Percentiles rank a stretch among this genome's conserved stretches.
Evolutionary conservation across 2,113 vertebrate species (phyloP).

Genomic region (Eidolon helvum): DNA sequence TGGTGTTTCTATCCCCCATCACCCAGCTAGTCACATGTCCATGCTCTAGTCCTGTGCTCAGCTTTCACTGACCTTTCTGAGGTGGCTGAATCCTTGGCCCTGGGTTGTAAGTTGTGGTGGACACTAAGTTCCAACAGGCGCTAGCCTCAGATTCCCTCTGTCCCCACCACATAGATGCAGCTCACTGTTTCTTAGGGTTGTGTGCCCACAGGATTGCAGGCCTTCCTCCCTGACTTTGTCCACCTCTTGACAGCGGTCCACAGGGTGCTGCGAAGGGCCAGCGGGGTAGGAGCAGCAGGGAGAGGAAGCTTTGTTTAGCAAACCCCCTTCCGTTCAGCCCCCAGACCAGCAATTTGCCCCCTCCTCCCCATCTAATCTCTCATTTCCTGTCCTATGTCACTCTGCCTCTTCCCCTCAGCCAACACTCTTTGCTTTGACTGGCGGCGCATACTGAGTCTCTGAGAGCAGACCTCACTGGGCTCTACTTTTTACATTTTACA

Average conservation of each 20-base stretch:
- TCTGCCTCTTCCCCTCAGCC: background rate
- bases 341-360: background rate
- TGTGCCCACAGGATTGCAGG: slow-evolving; percentile 2
- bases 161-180: background rate
- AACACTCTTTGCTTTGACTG: background rate
- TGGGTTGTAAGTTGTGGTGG: background rate
- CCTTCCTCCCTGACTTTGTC: background rate
- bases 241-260: background rate
- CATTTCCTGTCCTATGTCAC: background rate
- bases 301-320: background rate
- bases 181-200: background rate
- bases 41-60: background rate
- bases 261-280: background rate
- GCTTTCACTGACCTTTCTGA: background rate
- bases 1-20: background rate
- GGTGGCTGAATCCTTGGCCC: background rate
- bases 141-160: background rate
- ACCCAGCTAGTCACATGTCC: background rate
- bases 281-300: background rate
- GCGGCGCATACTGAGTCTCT: background rate
- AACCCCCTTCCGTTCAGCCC: background rate
- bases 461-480: background rate
- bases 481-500: background rate
- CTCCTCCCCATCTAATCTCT: background rate
- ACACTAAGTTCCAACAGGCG: background rate